phyloP scores from a whole-genome alignment of 2,113 vertebrate genomes.

The Hemibagrus wyckioides region DNA sequence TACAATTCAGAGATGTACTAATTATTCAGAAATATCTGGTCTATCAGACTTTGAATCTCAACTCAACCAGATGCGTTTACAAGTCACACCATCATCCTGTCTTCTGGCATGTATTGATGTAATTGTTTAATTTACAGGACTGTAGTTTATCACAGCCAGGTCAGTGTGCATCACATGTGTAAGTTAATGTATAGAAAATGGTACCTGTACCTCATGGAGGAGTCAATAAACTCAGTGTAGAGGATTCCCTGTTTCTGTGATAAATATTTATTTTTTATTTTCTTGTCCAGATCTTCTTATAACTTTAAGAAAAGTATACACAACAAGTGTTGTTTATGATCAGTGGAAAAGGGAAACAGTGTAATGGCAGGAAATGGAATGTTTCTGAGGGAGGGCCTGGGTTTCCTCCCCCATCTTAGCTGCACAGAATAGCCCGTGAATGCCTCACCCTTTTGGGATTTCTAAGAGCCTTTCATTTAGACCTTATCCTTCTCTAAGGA shows the following conservation, averaged over 20 bases:
- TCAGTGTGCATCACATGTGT: neutral
- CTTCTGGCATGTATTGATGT: neutral
- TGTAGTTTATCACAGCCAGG: neutral
- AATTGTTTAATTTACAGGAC: slow-evolving; percentile 17
- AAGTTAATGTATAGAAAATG: neutral
- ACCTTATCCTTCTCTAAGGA: neutral
- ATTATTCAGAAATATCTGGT: neutral
- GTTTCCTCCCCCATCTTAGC: slow-evolving; percentile 37
- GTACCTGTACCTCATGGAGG: neutral
- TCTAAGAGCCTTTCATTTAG: slow-evolving; percentile 32
- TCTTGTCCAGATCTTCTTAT: neutral
- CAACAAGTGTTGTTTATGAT: slow-evolving; percentile 38
- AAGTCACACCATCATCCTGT: neutral
- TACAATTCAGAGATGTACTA: neutral
- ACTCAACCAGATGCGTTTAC: neutral
- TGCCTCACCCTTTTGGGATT: slow-evolving; percentile 26
- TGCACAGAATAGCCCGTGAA: neutral
- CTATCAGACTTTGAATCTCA: neutral
- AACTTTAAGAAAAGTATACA: slow-evolving; percentile 13
- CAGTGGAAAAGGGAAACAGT: slow-evolving; percentile 30
- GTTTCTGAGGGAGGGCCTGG: slow-evolving; percentile 40
- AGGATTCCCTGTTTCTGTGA: neutral
- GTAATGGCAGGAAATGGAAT: slow-evolving; percentile 48
- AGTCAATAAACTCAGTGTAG: neutral
- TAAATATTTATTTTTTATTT: slow-evolving; percentile 4